Evolutionary conservation across 2,888 invertebrate species (phyloP).

Genomic region (Labia minor): DNA sequence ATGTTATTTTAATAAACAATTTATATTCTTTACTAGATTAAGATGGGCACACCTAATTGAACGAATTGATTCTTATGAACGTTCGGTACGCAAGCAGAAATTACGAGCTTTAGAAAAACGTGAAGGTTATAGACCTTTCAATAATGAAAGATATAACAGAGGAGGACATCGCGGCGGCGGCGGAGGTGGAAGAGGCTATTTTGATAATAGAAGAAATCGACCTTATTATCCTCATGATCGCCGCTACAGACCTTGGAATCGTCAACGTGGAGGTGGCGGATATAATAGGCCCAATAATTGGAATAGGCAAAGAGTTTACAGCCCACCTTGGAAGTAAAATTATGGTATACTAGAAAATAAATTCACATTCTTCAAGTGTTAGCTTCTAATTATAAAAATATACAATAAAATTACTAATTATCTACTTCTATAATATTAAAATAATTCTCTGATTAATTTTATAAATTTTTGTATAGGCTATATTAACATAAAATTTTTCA

Average conservation of each 20-base stretch:
- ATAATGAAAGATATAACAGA: background rate
- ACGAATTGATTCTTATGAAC: slow-evolving; percentile 75
- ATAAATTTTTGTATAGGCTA: too few relatives aligned
- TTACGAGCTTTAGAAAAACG: slow-evolving; percentile 43
- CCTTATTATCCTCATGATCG: background rate
- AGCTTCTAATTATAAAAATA: too few relatives aligned
- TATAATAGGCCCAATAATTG: background rate
- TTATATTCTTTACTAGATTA: too few relatives aligned
- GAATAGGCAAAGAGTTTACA: background rate
- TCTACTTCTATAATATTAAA: too few relatives aligned
- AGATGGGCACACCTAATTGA: slow-evolving; percentile 95
- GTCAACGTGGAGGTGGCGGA: background rate
- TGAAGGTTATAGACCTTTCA: background rate
- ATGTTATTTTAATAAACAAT: too few relatives aligned
- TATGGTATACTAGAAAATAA: background rate
- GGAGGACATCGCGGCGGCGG: background rate
- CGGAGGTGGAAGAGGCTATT: background rate
- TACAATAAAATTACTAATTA: too few relatives aligned
- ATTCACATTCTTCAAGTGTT: background rate
- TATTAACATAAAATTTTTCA: too few relatives aligned
- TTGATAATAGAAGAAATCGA: background rate
- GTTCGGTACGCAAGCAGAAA: slow-evolving; percentile 77
- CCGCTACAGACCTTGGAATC: background rate
- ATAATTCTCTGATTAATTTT: too few relatives aligned
- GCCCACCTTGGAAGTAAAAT: background rate